phyloP scores from a whole-genome alignment of 2,888 invertebrate genomes.

The Dynastes maya region DNA sequence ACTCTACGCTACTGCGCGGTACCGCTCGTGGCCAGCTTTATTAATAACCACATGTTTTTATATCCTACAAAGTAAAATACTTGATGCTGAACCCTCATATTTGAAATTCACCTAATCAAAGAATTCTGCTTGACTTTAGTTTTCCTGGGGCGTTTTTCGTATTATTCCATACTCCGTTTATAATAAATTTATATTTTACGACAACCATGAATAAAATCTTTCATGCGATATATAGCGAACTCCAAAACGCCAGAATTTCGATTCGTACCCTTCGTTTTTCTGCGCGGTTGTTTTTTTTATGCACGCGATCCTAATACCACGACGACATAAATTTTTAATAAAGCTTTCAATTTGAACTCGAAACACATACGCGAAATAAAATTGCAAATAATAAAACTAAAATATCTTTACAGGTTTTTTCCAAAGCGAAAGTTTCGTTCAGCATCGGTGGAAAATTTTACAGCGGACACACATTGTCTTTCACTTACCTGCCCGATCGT shows the following conservation, averaged over 20 bases:
- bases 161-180: slow-evolving; percentile 33
- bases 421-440: slow-evolving; percentile 78
- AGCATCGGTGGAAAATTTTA: slow-evolving; percentile 75
- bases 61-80: background rate
- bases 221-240: slow-evolving; percentile 25
- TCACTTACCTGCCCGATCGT: slow-evolving; percentile 76
- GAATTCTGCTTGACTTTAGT: slow-evolving; percentile 8
- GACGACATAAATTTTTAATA: slow-evolving; percentile 49
- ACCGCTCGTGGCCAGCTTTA: too few species aligned
- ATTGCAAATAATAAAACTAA: slow-evolving; percentile 49
- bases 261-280: slow-evolving; percentile 37
- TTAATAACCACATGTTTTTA: background rate
- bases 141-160: slow-evolving; percentile 14
- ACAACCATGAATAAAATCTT: slow-evolving; percentile 38
- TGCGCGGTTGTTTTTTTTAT: slow-evolving; percentile 32
- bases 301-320: slow-evolving; percentile 45
- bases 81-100: background rate
- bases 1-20: too few species aligned
- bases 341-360: slow-evolving; percentile 49
- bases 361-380: slow-evolving; percentile 46
- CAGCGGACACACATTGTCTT: slow-evolving; percentile 73
- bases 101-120: background rate
- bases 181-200: slow-evolving; percentile 42
- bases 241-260: slow-evolving; percentile 37
- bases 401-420: slow-evolving; percentile 74